Evolutionary conservation across 1,140 invertebrate genomes (phyloP), one percentile per base, ranked within the genome.

Genomic region (Hylaeus anthracinus): DNA sequence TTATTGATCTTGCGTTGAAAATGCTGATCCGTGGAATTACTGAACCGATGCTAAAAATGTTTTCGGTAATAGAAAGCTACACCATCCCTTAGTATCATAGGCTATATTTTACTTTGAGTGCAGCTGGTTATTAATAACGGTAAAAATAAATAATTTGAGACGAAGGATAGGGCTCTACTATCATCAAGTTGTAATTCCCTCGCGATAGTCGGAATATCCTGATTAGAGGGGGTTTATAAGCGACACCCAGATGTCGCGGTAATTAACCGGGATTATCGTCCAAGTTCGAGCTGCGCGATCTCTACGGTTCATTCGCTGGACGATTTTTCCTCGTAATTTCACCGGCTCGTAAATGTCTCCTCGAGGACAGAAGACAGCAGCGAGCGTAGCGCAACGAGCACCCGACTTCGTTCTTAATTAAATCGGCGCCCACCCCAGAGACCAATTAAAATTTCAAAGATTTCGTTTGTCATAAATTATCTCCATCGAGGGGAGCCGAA

Each of bases 261-360:
- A 93, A 93, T 94, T 94, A 93, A 92, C 85, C 79, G 74, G 78
- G 92, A 88, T 90, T 92, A 93, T 93, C 90, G 87, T 91, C 88
- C 74, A 93, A 93, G 90, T 93, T 93, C 74, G 84, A 74, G 65
- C 85, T 53, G 82, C 78, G 73, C 75, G 56, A 15, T 75, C 56
- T 81, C 79, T 72, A 81, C 66, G 61, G 77, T 81, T 82, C 78
- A 86, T 84, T 84, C 58, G 76, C 70, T 55, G 51, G 56, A 81
- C 79, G 75, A 72, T 87, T 88, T 88, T 88, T 85, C 65, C 66
- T 72, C 72, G 70, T 80, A 84, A 88, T 85, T 88, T 83, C 41
- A 41, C 43, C 43, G 53, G 51, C 82, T 86, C 82, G 73, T 87
- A 83, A 86, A 87, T 39, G 65, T 61, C 64, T 77, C 70, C 63